These are phyloP conservation scores for Sebastolobus altivelis DNA, from an alignment of 2,797 vertebrate species.

Conservation along the genomic window DNA sequence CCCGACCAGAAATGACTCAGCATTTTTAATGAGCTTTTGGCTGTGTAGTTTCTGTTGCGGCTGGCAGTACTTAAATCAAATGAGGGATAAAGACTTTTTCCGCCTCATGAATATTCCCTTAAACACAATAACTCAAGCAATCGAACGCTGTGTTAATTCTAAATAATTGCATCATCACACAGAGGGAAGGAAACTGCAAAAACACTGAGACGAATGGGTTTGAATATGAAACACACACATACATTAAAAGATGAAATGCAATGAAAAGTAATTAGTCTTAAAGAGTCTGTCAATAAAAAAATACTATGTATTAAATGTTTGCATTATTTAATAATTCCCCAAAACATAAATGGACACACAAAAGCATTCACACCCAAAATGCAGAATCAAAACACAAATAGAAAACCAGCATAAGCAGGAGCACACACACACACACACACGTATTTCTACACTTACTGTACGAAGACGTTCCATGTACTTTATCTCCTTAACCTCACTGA, in stretches of 20 bases:
- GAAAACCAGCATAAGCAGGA: not conserved
- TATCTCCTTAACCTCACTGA: not conserved
- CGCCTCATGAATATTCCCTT: conserved; percentile 67
- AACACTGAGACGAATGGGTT: not conserved
- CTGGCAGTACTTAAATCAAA: conserved; percentile 68
- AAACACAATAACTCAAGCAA: conserved; percentile 57
- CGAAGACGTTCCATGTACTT: not conserved
- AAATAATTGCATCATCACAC: conserved; percentile 35
- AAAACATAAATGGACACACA: not conserved
- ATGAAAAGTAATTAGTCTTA: not conserved
- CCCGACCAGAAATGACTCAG: conserved; percentile 58
- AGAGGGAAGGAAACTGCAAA: not conserved
- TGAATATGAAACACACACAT: conserved; percentile 10
- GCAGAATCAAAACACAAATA: not conserved
- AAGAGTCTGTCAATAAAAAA: not conserved
- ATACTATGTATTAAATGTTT: not conserved
- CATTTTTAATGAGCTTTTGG: conserved; percentile 61
- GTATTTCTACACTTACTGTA: not conserved
- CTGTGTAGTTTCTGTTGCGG: conserved; percentile 47
- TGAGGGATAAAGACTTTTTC: conserved; percentile 66
- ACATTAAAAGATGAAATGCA: not conserved
- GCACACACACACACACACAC: too few species aligned
- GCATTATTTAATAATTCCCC: not conserved
- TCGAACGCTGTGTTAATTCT: conserved; percentile 48
- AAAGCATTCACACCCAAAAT: not conserved